Evolutionary conservation across 2,797 vertebrate genomes (phyloP).

Genomic region (Mallotus villosus): DNA sequence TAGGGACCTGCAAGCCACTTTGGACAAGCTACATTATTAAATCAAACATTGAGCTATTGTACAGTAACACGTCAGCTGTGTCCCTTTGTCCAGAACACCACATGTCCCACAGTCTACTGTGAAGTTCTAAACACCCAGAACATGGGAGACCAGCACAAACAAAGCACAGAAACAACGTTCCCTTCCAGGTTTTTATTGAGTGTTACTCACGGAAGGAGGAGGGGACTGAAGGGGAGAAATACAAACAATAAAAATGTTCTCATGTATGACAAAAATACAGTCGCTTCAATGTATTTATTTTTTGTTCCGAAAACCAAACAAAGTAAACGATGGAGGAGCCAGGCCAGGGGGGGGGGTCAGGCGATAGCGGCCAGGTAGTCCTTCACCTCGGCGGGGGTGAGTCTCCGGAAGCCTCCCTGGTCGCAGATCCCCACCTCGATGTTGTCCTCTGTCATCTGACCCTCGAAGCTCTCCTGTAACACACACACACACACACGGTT

Average conservation of each 20-base stretch:
- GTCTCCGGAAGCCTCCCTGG: constrained; percentile 84
- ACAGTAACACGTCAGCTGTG: too few species aligned
- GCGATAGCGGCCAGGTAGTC: constrained; percentile 89
- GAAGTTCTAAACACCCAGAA: background rate
- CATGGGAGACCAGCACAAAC: background rate
- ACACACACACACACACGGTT: background rate
- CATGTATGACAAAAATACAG: constrained; percentile 14
- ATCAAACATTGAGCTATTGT: too few species aligned
- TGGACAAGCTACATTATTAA: too few species aligned
- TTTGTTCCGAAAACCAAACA: constrained; percentile 9
- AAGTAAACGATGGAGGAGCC: background rate
- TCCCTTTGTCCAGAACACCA: background rate
- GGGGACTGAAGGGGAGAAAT: background rate
- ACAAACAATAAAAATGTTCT: constrained; percentile 20
- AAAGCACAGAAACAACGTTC: background rate
- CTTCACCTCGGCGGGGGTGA: constrained; percentile 85
- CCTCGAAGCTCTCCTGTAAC: constrained; percentile 87
- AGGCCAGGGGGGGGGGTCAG: constrained; percentile 44
- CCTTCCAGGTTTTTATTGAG: constrained; percentile 9
- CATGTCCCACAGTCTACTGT: background rate
- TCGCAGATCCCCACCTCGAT: constrained; percentile 91
- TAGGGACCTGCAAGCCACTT: too few species aligned
- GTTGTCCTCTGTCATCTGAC: constrained; percentile 91
- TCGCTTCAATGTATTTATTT: background rate
- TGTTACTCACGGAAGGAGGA: background rate